These are phyloP conservation scores for Xylota segnis DNA, from an alignment of 2,888 invertebrate species.

Conservation along the genomic window DNA sequence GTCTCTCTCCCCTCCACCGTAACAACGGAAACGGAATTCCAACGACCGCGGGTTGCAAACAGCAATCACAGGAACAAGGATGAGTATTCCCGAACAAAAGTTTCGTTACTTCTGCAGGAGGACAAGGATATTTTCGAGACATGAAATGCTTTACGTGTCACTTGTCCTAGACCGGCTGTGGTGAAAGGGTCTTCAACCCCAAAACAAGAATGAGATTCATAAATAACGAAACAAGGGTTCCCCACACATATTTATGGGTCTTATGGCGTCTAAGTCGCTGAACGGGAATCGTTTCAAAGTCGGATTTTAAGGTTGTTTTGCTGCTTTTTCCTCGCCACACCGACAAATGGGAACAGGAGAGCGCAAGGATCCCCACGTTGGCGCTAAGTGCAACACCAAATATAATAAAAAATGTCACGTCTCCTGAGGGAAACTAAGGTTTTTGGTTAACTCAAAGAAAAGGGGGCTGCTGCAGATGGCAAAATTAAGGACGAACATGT, in stretches of 20 bases:
- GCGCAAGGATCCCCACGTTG: constrained; percentile 16
- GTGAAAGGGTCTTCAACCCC: constrained; percentile 73
- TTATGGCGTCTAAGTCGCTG: background rate
- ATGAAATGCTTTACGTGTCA: constrained; percentile 73
- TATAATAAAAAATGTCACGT: constrained; percentile 70
- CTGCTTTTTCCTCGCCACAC: background rate
- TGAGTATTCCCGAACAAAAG: constrained; percentile 65
- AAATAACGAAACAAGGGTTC: constrained; percentile 56
- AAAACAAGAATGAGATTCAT: constrained; percentile 39
- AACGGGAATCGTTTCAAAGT: background rate
- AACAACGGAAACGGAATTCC: constrained; percentile 65
- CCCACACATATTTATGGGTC: constrained; percentile 48
- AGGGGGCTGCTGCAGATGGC: constrained; percentile 6
- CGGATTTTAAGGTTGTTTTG: constrained; percentile 1
- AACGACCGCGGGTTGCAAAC: constrained; percentile 36
- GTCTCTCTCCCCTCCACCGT: constrained; percentile 54
- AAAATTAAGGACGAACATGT: constrained; percentile 8
- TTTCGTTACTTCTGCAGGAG: constrained; percentile 48
- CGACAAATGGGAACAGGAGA: constrained; percentile 6
- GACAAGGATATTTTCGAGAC: constrained; percentile 58
- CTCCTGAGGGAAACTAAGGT: constrained; percentile 46
- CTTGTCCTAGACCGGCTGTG: constrained; percentile 54
- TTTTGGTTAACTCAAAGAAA: constrained; percentile 28
- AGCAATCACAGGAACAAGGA: constrained; percentile 23
- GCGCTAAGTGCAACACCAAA: constrained; percentile 50